Base-by-base conservation (phyloP, 2,113 vertebrate genomes). In the Dolichotis patagonum region DNA sequence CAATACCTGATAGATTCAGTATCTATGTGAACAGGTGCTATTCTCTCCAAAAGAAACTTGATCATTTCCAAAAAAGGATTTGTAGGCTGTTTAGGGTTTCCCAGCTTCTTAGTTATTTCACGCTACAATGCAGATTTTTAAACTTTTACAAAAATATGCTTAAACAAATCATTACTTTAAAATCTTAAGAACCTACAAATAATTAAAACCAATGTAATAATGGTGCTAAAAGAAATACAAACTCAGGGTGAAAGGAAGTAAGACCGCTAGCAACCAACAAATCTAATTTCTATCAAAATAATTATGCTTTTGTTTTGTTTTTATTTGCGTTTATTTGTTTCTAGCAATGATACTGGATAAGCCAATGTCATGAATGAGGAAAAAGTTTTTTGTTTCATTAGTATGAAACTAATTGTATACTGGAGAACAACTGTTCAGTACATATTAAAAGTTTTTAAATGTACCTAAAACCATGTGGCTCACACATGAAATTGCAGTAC, bases 11-110 rank as follows among this genome's bases (percentile, higher is more conserved):
- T 99, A 71, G 99, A 99, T 95, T 99, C 99, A 9, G 99, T 98
- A 97, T 99, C 99, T 95, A 99, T 99, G 96, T 99, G 99, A 52
- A 99, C 99, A 46, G 99, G 99, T 58, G 99, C 98, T 96, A 99
- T 99, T 94, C 99, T 99, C 97, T 99, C 99, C 89, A 99, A 97
- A 89, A 99, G 99, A 98, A 99, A 99, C 92, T 99, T 99, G 96
- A 99, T 99, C 99, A 99, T 99, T 98, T 99, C 99, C 96, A 99
- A 95, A 96, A 99, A 99, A 56, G 99, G 99, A 97, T 99, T 99
- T 97, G 99, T 99, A 94, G 99, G 99, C 85, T 99, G 99, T 88
- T 99, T 99, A 81, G 99, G 99, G 94, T 99, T 99, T 83, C 99
- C 98, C 98, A 99, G 92, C 97, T 99, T 99, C 98, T 99, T 99